Percentiles rank a stretch among this genome's conserved stretches.
Conservation (phyloP, 2,888 invertebrate genomes). For the Phortica magna region DNA sequence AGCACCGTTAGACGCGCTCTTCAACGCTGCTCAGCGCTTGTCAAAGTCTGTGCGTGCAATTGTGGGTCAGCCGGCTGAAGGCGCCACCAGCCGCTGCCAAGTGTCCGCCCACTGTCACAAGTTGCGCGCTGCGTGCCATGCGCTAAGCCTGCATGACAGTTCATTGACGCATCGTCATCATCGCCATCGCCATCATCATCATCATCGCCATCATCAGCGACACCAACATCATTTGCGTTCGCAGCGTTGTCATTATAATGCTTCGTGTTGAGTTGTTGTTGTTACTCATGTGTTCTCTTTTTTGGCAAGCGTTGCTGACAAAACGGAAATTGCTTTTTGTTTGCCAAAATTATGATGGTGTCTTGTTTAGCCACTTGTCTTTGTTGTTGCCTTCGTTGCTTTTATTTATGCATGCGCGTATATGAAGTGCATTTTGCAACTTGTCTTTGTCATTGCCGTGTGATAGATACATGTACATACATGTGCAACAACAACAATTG, state of each 20-base stretch:
- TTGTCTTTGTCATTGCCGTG: too few species aligned
- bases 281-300: neutral
- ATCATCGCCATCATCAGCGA: too few species aligned
- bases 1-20: neutral
- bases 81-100: too few species aligned
- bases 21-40: neutral
- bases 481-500: too few species aligned
- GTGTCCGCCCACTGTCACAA: neutral
- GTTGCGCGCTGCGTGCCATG: neutral
- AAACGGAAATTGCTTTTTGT: constrained; percentile 10
- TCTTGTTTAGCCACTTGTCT: neutral
- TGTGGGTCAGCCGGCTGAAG: neutral
- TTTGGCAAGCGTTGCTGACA: neutral
- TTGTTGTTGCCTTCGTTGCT: neutral
- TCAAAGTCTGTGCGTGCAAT: neutral
- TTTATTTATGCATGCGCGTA: neutral
- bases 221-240: too few species aligned
- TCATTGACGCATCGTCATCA: neutral
- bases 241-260: too few species aligned
- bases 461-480: too few species aligned
- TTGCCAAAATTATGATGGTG: neutral
- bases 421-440: too few species aligned
- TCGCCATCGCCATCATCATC: neutral
- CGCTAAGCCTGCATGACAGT: neutral
- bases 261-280: neutral